These are phyloP conservation scores for Drosophila sproati DNA, from an alignment of 1,140 invertebrate species.

Conservation along the genomic window DNA sequence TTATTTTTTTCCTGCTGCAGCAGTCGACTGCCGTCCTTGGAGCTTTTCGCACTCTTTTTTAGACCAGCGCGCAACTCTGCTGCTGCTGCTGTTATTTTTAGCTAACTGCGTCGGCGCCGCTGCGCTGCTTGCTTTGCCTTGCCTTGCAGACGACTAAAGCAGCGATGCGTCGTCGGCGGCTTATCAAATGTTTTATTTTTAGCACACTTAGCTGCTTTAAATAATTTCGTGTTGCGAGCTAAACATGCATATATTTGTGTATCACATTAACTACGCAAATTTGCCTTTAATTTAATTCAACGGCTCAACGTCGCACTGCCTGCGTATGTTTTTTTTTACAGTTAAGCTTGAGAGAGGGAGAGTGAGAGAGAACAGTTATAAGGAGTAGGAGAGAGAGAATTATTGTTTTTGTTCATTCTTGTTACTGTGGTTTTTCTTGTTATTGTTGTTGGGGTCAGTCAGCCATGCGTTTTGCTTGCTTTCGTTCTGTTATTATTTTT, in stretches of 20 bases:
- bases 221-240: conserved; percentile 56
- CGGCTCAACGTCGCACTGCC: conserved; percentile 41
- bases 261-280: conserved; percentile 62
- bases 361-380: conserved; percentile 1
- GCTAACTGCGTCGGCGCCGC: conserved; percentile 45
- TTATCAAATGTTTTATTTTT: conserved; percentile 77
- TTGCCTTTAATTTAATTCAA: conserved; percentile 74
- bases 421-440: conserved; percentile 19
- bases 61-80: conserved; percentile 7
- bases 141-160: conserved; percentile 6
- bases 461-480: conserved; percentile 76
- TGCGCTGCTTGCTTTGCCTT: neutral
- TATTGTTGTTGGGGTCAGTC: conserved; percentile 61
- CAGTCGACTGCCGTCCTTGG: conserved; percentile 29
- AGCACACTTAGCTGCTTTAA: conserved; percentile 59
- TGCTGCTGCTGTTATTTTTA: conserved; percentile 48
- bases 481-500: conserved; percentile 32
- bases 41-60: conserved; percentile 1
- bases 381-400: conserved; percentile 8
- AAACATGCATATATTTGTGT: conserved; percentile 10
- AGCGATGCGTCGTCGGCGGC: conserved; percentile 44
- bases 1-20: conserved; percentile 15
- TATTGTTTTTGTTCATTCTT: conserved; percentile 50
- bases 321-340: neutral
- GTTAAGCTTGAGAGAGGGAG: conserved; percentile 7